Evolutionary conservation across 2,797 vertebrate species (phyloP).

Genomic region (Sebastes dallii): DNA sequence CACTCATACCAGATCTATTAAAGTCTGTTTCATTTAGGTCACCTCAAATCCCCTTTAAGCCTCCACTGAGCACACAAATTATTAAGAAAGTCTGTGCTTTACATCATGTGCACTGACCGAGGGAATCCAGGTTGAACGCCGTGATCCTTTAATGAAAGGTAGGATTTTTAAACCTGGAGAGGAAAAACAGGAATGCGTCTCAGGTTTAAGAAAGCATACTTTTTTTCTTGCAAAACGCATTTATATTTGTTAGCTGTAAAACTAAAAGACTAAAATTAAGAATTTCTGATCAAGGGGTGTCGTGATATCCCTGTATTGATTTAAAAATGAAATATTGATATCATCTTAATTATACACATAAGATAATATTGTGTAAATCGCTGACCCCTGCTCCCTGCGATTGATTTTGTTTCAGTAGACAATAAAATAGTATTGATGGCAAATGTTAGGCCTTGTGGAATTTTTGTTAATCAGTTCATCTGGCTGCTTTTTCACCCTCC

Average conservation of each 20-base stretch:
- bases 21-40: conserved; percentile 23
- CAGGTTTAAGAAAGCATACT: neutral
- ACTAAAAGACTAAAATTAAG: neutral
- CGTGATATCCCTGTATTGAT: no score
- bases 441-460: no score
- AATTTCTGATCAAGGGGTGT: neutral
- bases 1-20: conserved; percentile 15
- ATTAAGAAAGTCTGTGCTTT: conserved; percentile 32
- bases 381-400: no score
- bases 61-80: conserved; percentile 12
- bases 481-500: no score
- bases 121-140: conserved; percentile 12
- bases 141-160: conserved; percentile 36
- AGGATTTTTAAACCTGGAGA: conserved; percentile 18
- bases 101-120: conserved; percentile 8
- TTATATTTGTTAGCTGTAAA: neutral
- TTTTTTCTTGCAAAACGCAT: neutral
- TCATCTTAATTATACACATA: no score
- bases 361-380: no score
- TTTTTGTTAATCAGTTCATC: no score
- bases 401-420: no score
- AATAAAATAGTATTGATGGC: no score
- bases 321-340: no score
- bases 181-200: neutral
- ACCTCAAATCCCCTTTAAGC: conserved; percentile 40